Evolutionary conservation across 2,113 vertebrate genomes (phyloP), one percentile per base, ranked within the genome.

Genomic region (Chrysemys picta): DNA sequence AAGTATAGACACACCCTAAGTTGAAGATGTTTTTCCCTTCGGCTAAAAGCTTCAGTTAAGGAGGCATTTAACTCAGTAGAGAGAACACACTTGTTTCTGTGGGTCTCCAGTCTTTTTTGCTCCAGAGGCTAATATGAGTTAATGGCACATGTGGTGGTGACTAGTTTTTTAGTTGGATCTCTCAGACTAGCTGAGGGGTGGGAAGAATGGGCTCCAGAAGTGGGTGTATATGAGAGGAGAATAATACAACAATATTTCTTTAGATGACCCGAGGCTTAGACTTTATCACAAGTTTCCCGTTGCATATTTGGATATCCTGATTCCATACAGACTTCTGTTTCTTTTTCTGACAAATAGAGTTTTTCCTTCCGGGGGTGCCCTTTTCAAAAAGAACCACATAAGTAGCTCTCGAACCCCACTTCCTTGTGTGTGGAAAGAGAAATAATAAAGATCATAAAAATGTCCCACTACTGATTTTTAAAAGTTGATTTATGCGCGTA

Each of bases 391-490:
- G 90, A 80, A 79, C 27, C 29, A 91, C 82, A 31, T 72, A 82
- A 94, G 91, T 80, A 84, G 8, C 50, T 86, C n/a, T 75, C 5
- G 80, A 87, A 52, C 93, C 93, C 85, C n/a, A 86, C 49, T 56
- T 95, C 91, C 62, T 96, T 21, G 2, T 3, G 87, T 19, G 4
- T 38, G 49, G 3, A 42, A 91, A 96, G 83, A 52, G 69, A 97
- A 93, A 93, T 87, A 93, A 1, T 87, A 27, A 56, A 22, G 12
- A 45, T 89, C 89, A 92, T 95, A 95, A 96, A 97, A 95, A 94
- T 91, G 90, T 81, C 69, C 38, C 38, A 80, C 91, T 89, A 85
- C 83, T 0, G 0, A 90, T 82, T 94, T 96, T 92, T 90, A 87
- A 94, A 95, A 89, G 78, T 19, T 88, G 85, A 90, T 95, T 97